Evolutionary conservation across 2,113 vertebrate species (phyloP), one percentile per base, ranked within the genome.

Genomic region (Camelus dromedarius): DNA sequence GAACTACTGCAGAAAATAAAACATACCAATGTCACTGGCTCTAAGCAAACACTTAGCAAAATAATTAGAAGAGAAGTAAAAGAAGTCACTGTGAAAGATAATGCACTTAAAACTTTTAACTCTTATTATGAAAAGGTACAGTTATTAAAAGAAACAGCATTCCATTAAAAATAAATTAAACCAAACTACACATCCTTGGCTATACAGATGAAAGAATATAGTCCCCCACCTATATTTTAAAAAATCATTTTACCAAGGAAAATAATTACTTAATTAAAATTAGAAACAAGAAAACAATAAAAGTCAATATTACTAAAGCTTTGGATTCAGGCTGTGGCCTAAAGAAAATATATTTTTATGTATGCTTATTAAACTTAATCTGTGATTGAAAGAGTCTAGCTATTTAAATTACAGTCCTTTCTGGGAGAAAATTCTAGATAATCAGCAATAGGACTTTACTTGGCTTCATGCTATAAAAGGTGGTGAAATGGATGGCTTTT

Each of bases 71-170:
- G 8, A 52, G 14, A 89, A 92, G 24, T 93, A 80, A 89, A 93
- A 91, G 14, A 93, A 95, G 18, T 42, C 80, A 96, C 13, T 69
- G 22, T 91, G 28, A 96, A 81, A 89, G 54, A 93, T 83, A 89
- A 86, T 38, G 10, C 18, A 81, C 6, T 89, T 66, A 95, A 93
- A 81, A 95, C n/a, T 72, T 95, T 94, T 79, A 85, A 96, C 3
- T 79, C 14, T 32, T 85, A 81, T 73, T 85, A 85, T 48, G 84
- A 73, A 88, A 83, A 93, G 52, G 42, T 35, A 3, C 60, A 66
- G 92, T 67, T 94, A 77, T 60, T 92, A 89, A 90, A 93, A 83
- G 48, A 94, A 96, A 77, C 5, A 84, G 77, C 10, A 88, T 87
- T 79, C 28, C 72, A 70, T 84, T 69, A 95, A 84, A 89, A 80